Evolutionary conservation across 2,888 invertebrate species (phyloP).

Genomic region (Epistrophella euchroma): DNA sequence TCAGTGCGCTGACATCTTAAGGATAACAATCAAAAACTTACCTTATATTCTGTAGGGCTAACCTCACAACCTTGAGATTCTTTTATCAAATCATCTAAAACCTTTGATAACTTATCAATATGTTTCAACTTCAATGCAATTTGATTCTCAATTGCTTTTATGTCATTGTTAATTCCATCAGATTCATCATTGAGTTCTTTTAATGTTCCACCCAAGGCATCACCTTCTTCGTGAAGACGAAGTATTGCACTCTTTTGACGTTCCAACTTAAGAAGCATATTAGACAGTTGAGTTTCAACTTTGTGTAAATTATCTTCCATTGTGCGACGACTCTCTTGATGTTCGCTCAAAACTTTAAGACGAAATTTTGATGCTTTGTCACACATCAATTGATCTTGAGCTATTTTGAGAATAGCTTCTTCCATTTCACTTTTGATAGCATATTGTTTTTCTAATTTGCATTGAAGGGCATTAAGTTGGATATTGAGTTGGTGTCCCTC

Average conservation of each 20-base stretch:
- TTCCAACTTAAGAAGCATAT: slow-evolving; percentile 83
- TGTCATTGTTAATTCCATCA: slow-evolving; percentile 83
- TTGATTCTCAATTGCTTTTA: slow-evolving; percentile 83
- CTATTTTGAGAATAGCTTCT: slow-evolving; percentile 86
- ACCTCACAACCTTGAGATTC: slow-evolving; percentile 83
- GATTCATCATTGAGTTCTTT: slow-evolving; percentile 83
- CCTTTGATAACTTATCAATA: slow-evolving; percentile 84
- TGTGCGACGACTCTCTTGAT: slow-evolving; percentile 84
- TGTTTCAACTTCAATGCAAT: slow-evolving; percentile 85
- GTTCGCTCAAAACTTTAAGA: slow-evolving; percentile 83
- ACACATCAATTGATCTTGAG: slow-evolving; percentile 88
- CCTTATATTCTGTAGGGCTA: slow-evolving; percentile 77
- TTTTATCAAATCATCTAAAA: slow-evolving; percentile 84
- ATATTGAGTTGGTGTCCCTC: slow-evolving; percentile 81
- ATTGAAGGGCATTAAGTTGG: slow-evolving; percentile 81
- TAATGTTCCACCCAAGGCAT: slow-evolving; percentile 79
- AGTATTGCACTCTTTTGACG: slow-evolving; percentile 80
- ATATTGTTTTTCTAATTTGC: slow-evolving; percentile 85
- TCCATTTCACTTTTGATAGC: slow-evolving; percentile 87
- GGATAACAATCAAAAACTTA: slow-evolving; percentile 5
- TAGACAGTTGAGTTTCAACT: slow-evolving; percentile 86
- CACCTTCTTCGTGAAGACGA: slow-evolving; percentile 78
- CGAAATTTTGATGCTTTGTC: slow-evolving; percentile 87
- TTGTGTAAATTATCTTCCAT: slow-evolving; percentile 82
- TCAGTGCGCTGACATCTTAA: not conserved